Percentiles rank a stretch among this genome's conserved stretches.
phyloP scores from a whole-genome alignment of 2,113 vertebrate species.

The Rhipidura dahli region DNA sequence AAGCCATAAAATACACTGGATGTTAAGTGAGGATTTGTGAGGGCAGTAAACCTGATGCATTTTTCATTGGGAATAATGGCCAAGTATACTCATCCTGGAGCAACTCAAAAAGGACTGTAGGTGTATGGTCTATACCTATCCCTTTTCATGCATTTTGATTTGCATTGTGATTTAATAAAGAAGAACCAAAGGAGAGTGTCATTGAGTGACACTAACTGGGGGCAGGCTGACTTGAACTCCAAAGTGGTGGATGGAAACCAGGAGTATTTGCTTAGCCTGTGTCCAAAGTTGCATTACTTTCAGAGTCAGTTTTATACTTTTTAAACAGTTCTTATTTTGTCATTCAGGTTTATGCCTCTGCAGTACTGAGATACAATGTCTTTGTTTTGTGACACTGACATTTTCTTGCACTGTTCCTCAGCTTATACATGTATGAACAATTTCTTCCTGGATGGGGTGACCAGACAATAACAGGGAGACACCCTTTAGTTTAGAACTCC shows the following conservation, averaged over 20 bases:
- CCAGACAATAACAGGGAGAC: not conserved
- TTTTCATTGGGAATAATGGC: not conserved
- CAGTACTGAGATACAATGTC: not conserved
- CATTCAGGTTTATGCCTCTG: not conserved
- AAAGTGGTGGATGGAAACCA: not conserved
- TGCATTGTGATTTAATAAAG: not conserved
- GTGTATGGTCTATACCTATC: not conserved
- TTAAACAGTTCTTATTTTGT: not conserved
- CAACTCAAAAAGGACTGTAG: not conserved
- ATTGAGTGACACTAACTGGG: rapidly evolving
- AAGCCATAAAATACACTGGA: not conserved
- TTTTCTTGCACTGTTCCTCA: not conserved
- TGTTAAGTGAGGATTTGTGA: not conserved
- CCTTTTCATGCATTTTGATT: not conserved
- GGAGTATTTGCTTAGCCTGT: not conserved
- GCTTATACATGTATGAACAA: not conserved
- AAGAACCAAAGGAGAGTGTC: not conserved
- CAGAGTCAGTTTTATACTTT: not conserved
- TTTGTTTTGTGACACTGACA: not conserved
- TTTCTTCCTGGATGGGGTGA: not conserved
- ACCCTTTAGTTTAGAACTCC: not conserved
- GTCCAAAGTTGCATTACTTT: not conserved
- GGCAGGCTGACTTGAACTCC: not conserved
- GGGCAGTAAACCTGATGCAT: not conserved
- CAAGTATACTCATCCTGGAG: not conserved